Percentiles rank a stretch among this genome's conserved stretches.
Evolutionary conservation across 2,888 invertebrate genomes (phyloP).

Genomic region (Rhopalosiphum nymphaeae): DNA sequence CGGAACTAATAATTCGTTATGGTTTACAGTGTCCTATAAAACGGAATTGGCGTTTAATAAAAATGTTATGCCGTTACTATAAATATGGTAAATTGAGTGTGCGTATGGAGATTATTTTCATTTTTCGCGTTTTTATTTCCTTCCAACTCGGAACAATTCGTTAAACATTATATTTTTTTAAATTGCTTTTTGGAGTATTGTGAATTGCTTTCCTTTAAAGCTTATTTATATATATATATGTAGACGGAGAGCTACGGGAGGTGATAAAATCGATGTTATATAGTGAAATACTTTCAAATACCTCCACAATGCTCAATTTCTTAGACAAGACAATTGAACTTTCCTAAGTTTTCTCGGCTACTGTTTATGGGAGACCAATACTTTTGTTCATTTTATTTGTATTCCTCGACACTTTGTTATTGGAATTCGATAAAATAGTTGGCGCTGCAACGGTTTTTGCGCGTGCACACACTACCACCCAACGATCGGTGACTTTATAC

Average conservation of each 20-base stretch:
- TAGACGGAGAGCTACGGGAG: neutral
- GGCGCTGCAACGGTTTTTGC: slow-evolving; percentile 11
- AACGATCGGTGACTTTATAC: neutral
- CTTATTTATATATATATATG: neutral
- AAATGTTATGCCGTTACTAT: slow-evolving; percentile 7
- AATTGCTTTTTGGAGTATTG: slow-evolving; percentile 50
- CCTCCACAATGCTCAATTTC: slow-evolving; percentile 35
- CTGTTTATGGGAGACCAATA: neutral
- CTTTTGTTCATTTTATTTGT: slow-evolving; percentile 51
- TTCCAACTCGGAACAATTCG: slow-evolving; percentile 20
- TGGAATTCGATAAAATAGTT: slow-evolving; percentile 34
- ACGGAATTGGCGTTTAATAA: slow-evolving; percentile 49
- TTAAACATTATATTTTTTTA: slow-evolving; percentile 49
- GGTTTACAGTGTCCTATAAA: slow-evolving; percentile 52
- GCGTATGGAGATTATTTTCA: slow-evolving; percentile 52
- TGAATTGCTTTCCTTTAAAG: slow-evolving; percentile 38
- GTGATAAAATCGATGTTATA: slow-evolving; percentile 55
- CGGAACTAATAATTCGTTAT: slow-evolving; percentile 38
- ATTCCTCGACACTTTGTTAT: slow-evolving; percentile 30
- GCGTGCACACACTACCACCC: neutral
- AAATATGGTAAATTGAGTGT: slow-evolving; percentile 44
- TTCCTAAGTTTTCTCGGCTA: slow-evolving; percentile 27
- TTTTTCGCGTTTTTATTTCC: slow-evolving; percentile 41
- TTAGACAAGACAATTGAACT: slow-evolving; percentile 56
- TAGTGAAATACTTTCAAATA: slow-evolving; percentile 48